Conservation (phyloP, 2,888 invertebrate species). For the Calameuta idolon region DNA sequence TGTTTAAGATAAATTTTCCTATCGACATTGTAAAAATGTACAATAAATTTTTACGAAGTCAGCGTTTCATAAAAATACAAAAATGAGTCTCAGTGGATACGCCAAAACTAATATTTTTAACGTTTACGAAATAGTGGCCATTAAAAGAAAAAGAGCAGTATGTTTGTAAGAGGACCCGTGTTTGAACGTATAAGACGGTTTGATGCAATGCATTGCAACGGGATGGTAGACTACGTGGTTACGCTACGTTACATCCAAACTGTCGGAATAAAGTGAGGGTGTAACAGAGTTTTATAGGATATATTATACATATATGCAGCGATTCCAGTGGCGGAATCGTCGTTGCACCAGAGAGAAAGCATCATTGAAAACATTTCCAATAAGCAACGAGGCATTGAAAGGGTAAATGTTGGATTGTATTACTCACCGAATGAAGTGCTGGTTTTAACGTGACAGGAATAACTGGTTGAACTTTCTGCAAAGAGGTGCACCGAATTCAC, state of each 20-base stretch:
- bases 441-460: neutral
- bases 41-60: neutral
- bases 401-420: neutral
- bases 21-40: too few species aligned
- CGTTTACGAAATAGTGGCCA: neutral
- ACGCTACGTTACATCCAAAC: neutral
- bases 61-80: neutral
- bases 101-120: neutral
- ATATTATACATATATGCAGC: neutral
- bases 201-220: neutral
- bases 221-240: neutral
- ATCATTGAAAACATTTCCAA: neutral
- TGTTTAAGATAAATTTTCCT: too few species aligned
- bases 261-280: neutral
- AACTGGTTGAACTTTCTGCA: neutral
- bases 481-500: neutral
- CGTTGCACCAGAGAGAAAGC: neutral
- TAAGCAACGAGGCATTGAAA: neutral
- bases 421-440: conserved; percentile 5
- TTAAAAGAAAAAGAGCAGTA: neutral
- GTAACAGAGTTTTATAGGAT: neutral
- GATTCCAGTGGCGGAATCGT: neutral
- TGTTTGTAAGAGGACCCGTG: neutral
- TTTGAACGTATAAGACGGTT: neutral
- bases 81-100: neutral